Conservation (phyloP, 2,113 vertebrate genomes). For the Lipophrys pholis region DNA sequence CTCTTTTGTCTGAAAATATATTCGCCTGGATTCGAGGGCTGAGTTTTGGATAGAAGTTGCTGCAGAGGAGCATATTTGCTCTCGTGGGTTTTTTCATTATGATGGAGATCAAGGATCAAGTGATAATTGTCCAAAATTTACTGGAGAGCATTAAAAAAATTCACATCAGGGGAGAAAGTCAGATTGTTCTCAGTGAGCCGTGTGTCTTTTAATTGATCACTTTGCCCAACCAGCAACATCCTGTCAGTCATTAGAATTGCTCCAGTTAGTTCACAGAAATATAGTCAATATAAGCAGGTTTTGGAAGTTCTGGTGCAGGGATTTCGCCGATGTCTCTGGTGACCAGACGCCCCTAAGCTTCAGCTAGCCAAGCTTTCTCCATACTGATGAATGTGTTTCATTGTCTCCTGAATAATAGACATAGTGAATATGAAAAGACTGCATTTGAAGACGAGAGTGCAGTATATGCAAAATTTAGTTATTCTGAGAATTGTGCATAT, state of each 20-base stretch:
- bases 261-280: slow-evolving; percentile 39
- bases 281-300: slow-evolving; percentile 45
- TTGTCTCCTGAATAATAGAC: slow-evolving; percentile 66
- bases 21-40: slow-evolving; percentile 13
- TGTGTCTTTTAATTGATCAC: slow-evolving; percentile 59
- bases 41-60: slow-evolving; percentile 23
- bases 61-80: slow-evolving; percentile 40
- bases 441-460: slow-evolving; percentile 35
- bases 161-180: slow-evolving; percentile 47
- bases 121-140: slow-evolving; percentile 55
- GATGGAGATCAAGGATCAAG: slow-evolving; percentile 61
- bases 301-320: slow-evolving; percentile 28
- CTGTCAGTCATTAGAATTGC: slow-evolving; percentile 49
- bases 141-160: slow-evolving; percentile 51
- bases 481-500: slow-evolving; percentile 8
- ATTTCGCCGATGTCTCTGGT: slow-evolving; percentile 44
- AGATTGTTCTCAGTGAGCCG: slow-evolving; percentile 23
- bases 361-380: slow-evolving; percentile 48
- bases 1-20: slow-evolving; percentile 30
- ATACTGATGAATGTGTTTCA: slow-evolving; percentile 61
- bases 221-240: slow-evolving; percentile 47
- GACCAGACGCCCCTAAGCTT: slow-evolving; percentile 38
- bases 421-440: slow-evolving; percentile 30
- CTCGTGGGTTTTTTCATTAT: slow-evolving; percentile 58
- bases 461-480: slow-evolving; percentile 6